Percentiles rank a stretch among this genome's conserved stretches.
phyloP scores from a whole-genome alignment of 2,888 invertebrate species.

The Cloeon dipterum region DNA sequence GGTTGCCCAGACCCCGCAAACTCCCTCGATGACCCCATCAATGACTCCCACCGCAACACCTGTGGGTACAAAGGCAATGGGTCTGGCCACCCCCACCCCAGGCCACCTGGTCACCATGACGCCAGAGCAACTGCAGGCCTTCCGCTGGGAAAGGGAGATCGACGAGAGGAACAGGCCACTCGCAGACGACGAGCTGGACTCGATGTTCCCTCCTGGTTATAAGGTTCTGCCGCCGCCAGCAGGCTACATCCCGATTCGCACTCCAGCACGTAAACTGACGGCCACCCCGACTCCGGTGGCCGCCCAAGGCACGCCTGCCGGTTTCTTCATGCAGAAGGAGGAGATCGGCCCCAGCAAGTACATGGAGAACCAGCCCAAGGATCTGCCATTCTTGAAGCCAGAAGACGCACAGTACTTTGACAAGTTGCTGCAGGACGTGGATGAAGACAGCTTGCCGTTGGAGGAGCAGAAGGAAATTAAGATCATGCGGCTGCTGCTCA shows the following conservation, averaged over 20 bases:
- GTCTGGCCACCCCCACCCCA: constrained; percentile 93
- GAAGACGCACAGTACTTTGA: constrained; percentile 99
- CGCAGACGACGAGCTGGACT: constrained; percentile 90
- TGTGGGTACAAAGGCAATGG: constrained; percentile 89
- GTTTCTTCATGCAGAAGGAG: constrained; percentile 77
- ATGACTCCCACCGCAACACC: constrained; percentile 74
- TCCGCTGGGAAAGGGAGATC: constrained; percentile 95
- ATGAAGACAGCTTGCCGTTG: constrained; percentile 82
- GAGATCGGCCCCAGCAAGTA: constrained; percentile 70
- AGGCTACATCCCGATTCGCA: constrained; percentile 85
- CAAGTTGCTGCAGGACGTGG: constrained; percentile 86
- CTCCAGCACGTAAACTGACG: constrained; percentile 90
- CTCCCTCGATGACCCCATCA: constrained; percentile 30
- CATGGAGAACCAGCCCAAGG: constrained; percentile 95
- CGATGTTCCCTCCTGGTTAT: constrained; percentile 95
- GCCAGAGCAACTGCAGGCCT: constrained; percentile 94
- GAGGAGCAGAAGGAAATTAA: constrained; percentile 97
- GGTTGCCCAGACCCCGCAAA: constrained; percentile 47
- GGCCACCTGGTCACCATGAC: constrained; percentile 95
- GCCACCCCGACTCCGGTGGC: constrained; percentile 85
- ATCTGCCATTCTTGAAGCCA: constrained; percentile 96
- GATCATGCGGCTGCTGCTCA: constrained; percentile 93
- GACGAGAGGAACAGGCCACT: constrained; percentile 93
- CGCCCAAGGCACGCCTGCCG: constrained; percentile 72
- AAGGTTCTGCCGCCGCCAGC: constrained; percentile 91